A percentile compares a stretch with the other conserved stretches of the same genome.
Evolutionary conservation across 2,888 invertebrate species (phyloP).

Genomic region (Cantharis rustica): DNA sequence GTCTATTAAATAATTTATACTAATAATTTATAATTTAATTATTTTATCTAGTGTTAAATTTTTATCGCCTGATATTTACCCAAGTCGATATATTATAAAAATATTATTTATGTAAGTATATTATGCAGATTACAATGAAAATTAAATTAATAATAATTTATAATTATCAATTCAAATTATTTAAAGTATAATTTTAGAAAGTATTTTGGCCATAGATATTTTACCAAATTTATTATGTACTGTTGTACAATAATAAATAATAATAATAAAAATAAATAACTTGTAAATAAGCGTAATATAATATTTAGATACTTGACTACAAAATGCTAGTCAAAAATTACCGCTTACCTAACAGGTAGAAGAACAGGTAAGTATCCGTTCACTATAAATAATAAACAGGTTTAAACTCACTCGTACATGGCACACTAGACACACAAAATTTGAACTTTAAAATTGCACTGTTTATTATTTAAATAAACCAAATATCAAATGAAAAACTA

Average conservation of each 20-base stretch:
- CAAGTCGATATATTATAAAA: not conserved
- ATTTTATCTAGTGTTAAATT: not conserved
- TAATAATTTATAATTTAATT: too few species aligned
- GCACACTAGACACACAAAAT: not conserved
- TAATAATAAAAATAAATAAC: not conserved
- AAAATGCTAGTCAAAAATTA: conserved; percentile 1
- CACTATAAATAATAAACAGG: conserved; percentile 19
- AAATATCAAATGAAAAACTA: not conserved
- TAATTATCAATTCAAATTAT: not conserved
- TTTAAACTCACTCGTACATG: conserved; percentile 16
- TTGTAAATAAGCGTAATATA: not conserved
- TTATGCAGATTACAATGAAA: too few species aligned
- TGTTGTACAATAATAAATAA: not conserved
- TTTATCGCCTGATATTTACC: not conserved
- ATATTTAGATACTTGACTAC: not conserved
- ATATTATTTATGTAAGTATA: not conserved
- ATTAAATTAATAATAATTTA: not conserved
- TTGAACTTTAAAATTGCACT: not conserved
- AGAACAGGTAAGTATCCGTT: conserved; percentile 24
- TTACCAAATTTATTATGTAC: too few species aligned
- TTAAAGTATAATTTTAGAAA: not conserved
- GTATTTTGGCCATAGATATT: not conserved
- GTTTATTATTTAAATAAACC: not conserved
- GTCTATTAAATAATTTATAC: not conserved
- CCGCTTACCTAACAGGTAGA: conserved; percentile 27